phyloP scores from a whole-genome alignment of 2,888 invertebrate species.

The Mesorhabditis belari region DNA sequence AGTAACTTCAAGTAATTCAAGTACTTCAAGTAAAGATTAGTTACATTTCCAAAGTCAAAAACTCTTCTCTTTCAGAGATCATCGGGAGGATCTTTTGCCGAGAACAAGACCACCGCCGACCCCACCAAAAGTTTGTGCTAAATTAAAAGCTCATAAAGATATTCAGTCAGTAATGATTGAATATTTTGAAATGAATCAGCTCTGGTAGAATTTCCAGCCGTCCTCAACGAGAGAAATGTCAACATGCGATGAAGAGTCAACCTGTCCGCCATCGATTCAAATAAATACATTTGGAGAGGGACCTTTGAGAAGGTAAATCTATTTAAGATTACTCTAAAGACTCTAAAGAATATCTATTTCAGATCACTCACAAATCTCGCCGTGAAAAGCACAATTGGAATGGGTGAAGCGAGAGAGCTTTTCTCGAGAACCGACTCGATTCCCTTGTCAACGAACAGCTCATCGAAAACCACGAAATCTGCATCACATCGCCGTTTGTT shows the following conservation, averaged over 20 bases:
- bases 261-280: slow-evolving; percentile 18
- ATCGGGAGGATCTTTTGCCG: too few relatives aligned
- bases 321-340: not conserved
- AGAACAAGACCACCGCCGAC: not conserved
- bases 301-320: slow-evolving; percentile 7
- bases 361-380: slow-evolving; percentile 29
- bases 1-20: too few relatives aligned
- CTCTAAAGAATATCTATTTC: not conserved
- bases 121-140: not conserved
- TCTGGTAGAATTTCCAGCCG: not conserved
- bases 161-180: too few relatives aligned
- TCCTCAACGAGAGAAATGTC: too few relatives aligned
- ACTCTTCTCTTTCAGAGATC: too few relatives aligned
- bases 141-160: too few relatives aligned
- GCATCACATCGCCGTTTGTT: slow-evolving; percentile 11
- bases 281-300: slow-evolving; percentile 23
- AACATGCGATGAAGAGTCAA: slow-evolving; percentile 20
- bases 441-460: slow-evolving; percentile 13
- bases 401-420: slow-evolving; percentile 11
- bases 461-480: not conserved
- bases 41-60: too few relatives aligned
- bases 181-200: not conserved
- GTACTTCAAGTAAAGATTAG: too few relatives aligned
- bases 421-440: too few relatives aligned
- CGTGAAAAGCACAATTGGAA: not conserved